phyloP scores from a whole-genome alignment of 2,888 invertebrate genomes.

The Aproaerema taeniolella region DNA sequence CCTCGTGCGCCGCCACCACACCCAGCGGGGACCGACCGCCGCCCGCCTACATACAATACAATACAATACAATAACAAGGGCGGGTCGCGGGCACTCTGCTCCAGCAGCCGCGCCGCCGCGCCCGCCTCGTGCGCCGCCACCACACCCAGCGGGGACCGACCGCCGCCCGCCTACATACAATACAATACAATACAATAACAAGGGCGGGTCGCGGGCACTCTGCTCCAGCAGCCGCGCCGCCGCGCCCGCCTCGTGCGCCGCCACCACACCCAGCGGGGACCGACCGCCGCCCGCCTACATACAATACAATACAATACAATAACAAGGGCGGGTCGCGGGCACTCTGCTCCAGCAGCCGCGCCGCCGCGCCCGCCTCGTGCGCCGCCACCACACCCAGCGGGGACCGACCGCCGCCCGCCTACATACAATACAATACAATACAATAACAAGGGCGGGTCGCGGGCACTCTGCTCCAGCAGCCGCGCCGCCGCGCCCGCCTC shows the following conservation, averaged over 20 bases:
- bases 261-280: conserved; percentile 54
- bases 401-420: conserved; percentile 30
- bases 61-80: too few relatives aligned
- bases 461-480: conserved; percentile 63
- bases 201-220: too few relatives aligned
- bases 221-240: conserved; percentile 20
- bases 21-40: conserved; percentile 45
- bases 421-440: too few relatives aligned
- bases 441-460: conserved; percentile 68
- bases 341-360: conserved; percentile 16
- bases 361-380: conserved; percentile 56
- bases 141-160: conserved; percentile 48
- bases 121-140: conserved; percentile 58
- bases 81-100: too few relatives aligned
- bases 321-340: too few relatives aligned
- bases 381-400: conserved; percentile 54
- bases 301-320: too few relatives aligned
- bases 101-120: conserved; percentile 25
- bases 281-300: conserved; percentile 24
- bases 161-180: conserved; percentile 23
- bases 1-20: conserved; percentile 56
- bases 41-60: conserved; percentile 21
- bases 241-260: conserved; percentile 55
- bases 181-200: too few relatives aligned
- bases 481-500: conserved; percentile 55